phyloP scores from a whole-genome alignment of 2,113 vertebrate genomes.

The Vulpes ferrilata region DNA sequence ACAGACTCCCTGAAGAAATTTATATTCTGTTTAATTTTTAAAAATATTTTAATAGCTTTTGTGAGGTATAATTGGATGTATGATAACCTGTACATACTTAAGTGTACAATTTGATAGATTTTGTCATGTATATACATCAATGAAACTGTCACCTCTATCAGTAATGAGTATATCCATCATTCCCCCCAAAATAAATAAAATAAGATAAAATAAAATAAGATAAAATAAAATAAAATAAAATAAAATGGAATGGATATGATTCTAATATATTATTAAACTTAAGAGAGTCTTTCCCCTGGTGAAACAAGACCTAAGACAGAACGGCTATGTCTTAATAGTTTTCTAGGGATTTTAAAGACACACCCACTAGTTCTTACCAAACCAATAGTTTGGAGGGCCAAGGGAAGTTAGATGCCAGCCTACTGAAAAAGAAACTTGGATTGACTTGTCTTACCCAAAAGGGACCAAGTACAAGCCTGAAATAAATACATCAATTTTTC shows the following conservation, averaged over 20 bases:
- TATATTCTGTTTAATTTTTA: background rate
- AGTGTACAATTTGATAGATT: background rate
- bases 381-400: background rate
- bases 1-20: background rate
- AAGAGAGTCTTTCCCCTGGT: background rate
- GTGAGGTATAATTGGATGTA: background rate
- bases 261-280: background rate
- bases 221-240: background rate
- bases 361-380: background rate
- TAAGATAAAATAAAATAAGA: too few species aligned
- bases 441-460: background rate
- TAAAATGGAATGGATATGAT: background rate
- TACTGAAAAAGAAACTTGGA: background rate
- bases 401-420: background rate
- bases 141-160: background rate
- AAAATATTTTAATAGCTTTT: background rate
- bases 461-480: background rate
- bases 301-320: background rate
- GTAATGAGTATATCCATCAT: background rate
- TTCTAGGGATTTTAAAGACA: background rate
- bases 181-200: too few species aligned
- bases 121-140: background rate
- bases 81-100: background rate
- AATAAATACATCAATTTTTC: conserved; percentile 33
- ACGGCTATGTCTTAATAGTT: background rate